Evolutionary conservation across 2,797 vertebrate species (phyloP).

Genomic region (Enteromius argenteus): DNA sequence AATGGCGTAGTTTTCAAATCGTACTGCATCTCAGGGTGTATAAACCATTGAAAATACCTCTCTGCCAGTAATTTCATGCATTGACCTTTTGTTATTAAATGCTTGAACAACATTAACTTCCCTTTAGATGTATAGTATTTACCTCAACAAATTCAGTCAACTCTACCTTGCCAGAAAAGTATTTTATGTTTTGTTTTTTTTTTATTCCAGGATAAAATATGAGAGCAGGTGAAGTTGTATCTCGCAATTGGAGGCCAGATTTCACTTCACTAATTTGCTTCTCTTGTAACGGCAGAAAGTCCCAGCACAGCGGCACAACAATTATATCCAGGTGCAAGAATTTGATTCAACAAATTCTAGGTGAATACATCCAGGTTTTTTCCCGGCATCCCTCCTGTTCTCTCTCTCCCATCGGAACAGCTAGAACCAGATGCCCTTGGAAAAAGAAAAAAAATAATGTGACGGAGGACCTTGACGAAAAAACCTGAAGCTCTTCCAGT

Average conservation of each 20-base stretch:
- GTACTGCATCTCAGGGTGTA: background rate
- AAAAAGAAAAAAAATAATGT: constrained; percentile 54
- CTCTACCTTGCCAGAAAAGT: constrained; percentile 72
- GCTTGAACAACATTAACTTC: constrained; percentile 3
- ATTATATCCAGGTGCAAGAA: constrained; percentile 99
- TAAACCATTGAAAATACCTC: background rate
- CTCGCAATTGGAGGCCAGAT: constrained; percentile 93
- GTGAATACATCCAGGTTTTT: constrained; percentile 88
- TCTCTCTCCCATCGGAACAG: constrained; percentile 84
- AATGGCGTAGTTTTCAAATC: constrained; percentile 1
- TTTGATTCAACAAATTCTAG: constrained; percentile 98
- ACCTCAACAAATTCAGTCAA: constrained; percentile 6
- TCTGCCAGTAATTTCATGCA: background rate
- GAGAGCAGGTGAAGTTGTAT: constrained; percentile 89
- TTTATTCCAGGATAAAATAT: constrained; percentile 80
- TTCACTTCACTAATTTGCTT: constrained; percentile 94
- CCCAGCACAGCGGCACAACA: constrained; percentile 94
- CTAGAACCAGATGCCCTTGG: constrained; percentile 90
- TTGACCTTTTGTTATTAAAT: constrained; percentile 30
- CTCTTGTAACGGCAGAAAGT: constrained; percentile 89
- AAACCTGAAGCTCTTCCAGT: constrained; percentile 83
- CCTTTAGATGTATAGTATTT: constrained; percentile 22
- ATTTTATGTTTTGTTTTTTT: constrained; percentile 77
- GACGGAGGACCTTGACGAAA: constrained; percentile 79
- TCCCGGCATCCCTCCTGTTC: constrained; percentile 58